phyloP scores from a whole-genome alignment of 2,888 invertebrate species.

The Epirrita christyi region DNA sequence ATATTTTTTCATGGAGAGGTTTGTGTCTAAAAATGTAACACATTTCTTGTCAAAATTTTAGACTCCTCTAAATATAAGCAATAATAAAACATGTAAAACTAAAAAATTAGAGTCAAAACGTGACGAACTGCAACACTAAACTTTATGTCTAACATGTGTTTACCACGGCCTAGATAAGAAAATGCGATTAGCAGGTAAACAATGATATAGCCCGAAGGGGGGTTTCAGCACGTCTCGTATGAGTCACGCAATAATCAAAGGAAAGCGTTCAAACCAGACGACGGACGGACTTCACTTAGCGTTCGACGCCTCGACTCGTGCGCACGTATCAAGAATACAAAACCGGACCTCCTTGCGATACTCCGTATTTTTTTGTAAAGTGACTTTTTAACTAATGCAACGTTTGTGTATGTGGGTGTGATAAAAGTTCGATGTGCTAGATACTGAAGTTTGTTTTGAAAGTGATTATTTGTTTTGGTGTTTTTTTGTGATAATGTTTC shows the following conservation, averaged over 20 bases:
- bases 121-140: background rate
- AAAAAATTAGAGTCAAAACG: constrained; percentile 1
- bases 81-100: no score
- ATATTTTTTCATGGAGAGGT: no score
- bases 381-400: constrained; percentile 41
- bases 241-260: constrained; percentile 36
- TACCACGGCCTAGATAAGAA: constrained; percentile 29
- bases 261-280: constrained; percentile 12
- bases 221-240: constrained; percentile 21
- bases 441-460: constrained; percentile 41
- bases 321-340: constrained; percentile 55
- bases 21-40: no score
- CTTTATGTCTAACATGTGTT: background rate
- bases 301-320: constrained; percentile 56
- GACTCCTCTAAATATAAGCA: no score
- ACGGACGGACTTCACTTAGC: constrained; percentile 46
- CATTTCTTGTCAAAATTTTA: no score
- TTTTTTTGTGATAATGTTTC: constrained; percentile 69
- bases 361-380: constrained; percentile 44
- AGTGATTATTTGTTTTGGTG: constrained; percentile 49
- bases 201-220: constrained; percentile 24
- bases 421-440: constrained; percentile 55
- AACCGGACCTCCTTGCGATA: constrained; percentile 47
- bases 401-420: constrained; percentile 50
- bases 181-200: constrained; percentile 34